Base-by-base conservation (phyloP, 2,888 invertebrate species). In the Ischnura elegans region DNA sequence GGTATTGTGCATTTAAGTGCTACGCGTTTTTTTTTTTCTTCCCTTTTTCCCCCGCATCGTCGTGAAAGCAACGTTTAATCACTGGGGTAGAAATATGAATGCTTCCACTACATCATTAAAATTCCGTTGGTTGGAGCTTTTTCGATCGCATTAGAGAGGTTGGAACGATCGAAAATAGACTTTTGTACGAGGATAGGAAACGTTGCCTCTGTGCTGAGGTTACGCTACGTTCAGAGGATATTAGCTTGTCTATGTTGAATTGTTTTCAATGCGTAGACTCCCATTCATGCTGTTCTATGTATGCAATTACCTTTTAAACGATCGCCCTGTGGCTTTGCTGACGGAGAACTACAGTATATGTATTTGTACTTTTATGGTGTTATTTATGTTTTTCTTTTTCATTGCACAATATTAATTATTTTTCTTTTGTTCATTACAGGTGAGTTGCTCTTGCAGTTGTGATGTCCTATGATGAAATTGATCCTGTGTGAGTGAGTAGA, bases 1-100 rank as follows among this genome's bases (percentile, higher is more conserved):
- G 76, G 36, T 36, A 76, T 76, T 76, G 76, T 76, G 76, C 76
- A 76, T 76, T 36, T 76, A 76, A 76, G 76, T 76, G 76, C 76
- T 76, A 36, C 13, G 25, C 36, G 10, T 36, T 36, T 76, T 36
- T 76, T 36, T 25, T 10, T 10, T 13, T 36, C 16, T 29, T 76
- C 10, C 36, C 36, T 36, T 29, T 76, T 36, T 76, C 36, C 76
- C 36, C 29, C 36, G 36, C 36, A 76, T 76, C 36, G 25, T 29
- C 76, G 76, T 36, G 36, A 76, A 36, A 76, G 76, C 76, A 76
- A 36, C 76, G 76, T 76, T 61, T 76, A 76, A 76, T 76, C 76
- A 76, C 76, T 76, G 76, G 36, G 76, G 36, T 29, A 76, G 76
- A 76, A 61, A 76, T 76, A 76, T 76, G 76, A 76, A 76, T 76